Evolutionary conservation across 2,888 invertebrate genomes (phyloP).

Genomic region (Phasia obesa): DNA sequence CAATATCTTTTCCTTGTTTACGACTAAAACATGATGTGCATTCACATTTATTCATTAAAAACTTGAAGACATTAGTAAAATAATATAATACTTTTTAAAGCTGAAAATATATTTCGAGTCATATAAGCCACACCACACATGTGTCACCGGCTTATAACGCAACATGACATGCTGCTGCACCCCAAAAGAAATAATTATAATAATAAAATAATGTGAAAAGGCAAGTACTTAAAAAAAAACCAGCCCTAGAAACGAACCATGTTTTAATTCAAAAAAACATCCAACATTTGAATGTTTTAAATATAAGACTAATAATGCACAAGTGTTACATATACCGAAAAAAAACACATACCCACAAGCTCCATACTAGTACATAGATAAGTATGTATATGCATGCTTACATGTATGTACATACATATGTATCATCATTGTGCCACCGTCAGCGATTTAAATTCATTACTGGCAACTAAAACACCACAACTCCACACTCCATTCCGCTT

Average conservation of each 20-base stretch:
- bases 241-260: conserved; percentile 50
- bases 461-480: conserved; percentile 43
- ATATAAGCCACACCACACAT: conserved; percentile 61
- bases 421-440: conserved; percentile 43
- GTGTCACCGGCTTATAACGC: conserved; percentile 64
- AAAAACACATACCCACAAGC: no score
- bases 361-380: neutral
- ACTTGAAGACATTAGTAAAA: conserved; percentile 35
- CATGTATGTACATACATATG: no score
- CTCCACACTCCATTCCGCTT: conserved; percentile 38
- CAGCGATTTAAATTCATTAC: conserved; percentile 61
- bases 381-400: neutral
- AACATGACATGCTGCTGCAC: conserved; percentile 66
- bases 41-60: conserved; percentile 36
- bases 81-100: conserved; percentile 30
- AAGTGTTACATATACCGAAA: conserved; percentile 18
- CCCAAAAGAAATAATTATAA: conserved; percentile 31
- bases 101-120: conserved; percentile 40
- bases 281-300: conserved; percentile 49
- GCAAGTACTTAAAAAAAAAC: conserved; percentile 31
- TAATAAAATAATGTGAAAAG: neutral
- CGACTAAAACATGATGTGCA: conserved; percentile 43
- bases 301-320: conserved; percentile 57
- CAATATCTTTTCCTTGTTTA: conserved; percentile 58
- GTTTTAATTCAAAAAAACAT: conserved; percentile 35